These are phyloP conservation scores for Nyleta sp. DNA, from an alignment of 2,888 invertebrate genomes.

Conservation along the genomic window DNA sequence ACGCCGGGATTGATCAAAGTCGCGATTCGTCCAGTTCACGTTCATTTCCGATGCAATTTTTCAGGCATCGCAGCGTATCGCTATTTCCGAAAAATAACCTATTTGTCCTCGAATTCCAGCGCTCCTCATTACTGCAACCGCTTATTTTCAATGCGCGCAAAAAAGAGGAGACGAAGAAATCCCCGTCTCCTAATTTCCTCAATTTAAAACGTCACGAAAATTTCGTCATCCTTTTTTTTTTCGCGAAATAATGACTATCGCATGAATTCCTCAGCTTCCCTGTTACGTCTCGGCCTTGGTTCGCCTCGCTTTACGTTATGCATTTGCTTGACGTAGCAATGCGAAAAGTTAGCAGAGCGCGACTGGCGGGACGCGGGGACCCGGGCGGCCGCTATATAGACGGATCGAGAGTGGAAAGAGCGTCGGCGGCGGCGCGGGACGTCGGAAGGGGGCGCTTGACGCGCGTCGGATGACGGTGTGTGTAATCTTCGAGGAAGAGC, in stretches of 20 bases:
- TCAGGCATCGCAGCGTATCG: too few species aligned
- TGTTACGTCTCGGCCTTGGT: slow-evolving; percentile 53
- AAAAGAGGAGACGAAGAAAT: background rate
- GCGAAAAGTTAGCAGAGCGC: slow-evolving; percentile 66
- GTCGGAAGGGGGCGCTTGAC: slow-evolving; percentile 46
- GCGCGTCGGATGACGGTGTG: slow-evolving; percentile 62
- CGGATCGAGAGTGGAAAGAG: slow-evolving; percentile 46
- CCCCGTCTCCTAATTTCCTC: slow-evolving; percentile 11
- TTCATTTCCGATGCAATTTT: too few species aligned
- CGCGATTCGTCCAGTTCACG: too few species aligned
- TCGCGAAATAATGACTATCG: slow-evolving; percentile 46
- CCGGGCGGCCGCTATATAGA: slow-evolving; percentile 35
- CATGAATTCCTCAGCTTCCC: slow-evolving; percentile 53
- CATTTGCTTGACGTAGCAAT: slow-evolving; percentile 60
- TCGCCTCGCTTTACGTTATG: slow-evolving; percentile 56
- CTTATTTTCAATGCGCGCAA: background rate
- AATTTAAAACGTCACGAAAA: slow-evolving; percentile 22
- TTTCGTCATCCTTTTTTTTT: slow-evolving; percentile 18
- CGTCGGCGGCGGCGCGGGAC: slow-evolving; percentile 36
- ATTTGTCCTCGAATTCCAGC: background rate
- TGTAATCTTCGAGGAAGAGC: slow-evolving; percentile 65
- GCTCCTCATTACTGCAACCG: slow-evolving; percentile 9
- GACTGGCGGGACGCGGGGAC: slow-evolving; percentile 51
- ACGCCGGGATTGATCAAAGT: too few species aligned
- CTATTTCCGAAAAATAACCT: too few species aligned